A percentile compares a stretch with the other conserved stretches of the same genome.
Evolutionary conservation across 2,888 invertebrate species (phyloP).

Genomic region (Rambutsinella grinnellia): DNA sequence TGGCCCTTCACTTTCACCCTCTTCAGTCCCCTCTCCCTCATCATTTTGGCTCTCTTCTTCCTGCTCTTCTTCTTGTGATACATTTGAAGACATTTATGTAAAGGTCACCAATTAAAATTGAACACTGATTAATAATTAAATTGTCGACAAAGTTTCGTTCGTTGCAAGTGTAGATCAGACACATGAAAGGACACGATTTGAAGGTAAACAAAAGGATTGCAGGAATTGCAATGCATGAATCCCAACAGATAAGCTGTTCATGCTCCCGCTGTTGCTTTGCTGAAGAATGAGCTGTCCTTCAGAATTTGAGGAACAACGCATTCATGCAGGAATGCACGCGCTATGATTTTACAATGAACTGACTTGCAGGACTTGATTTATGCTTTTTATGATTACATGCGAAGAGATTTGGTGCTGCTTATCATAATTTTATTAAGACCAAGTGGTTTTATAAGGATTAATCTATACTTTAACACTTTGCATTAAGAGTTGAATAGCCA

Average conservation of each 20-base stretch:
- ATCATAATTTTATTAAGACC: not conserved
- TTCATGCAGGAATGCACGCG: too few species aligned
- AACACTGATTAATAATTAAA: not conserved
- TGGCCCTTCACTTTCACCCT: slow-evolving; percentile 11
- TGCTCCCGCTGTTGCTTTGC: too few species aligned
- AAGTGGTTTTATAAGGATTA: not conserved
- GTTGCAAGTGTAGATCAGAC: too few species aligned
- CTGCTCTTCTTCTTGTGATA: not conserved
- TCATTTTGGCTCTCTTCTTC: not conserved
- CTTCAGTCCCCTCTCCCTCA: not conserved
- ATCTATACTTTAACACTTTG: not conserved
- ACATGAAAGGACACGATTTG: too few species aligned
- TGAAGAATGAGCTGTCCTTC: too few species aligned
- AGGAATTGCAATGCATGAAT: too few species aligned
- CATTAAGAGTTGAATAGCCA: slow-evolving; percentile 21
- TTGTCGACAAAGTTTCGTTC: not conserved
- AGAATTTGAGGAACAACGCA: too few species aligned
- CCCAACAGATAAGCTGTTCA: not conserved
- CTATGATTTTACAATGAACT: too few species aligned
- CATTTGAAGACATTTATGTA: not conserved
- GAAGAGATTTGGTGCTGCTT: too few species aligned
- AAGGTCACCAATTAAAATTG: not conserved
- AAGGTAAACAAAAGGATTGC: too few species aligned
- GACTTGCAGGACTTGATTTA: too few species aligned
- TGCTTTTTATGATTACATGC: too few species aligned